Conservation (phyloP, 2,797 vertebrate genomes). For the Gambusia yucatana region DNA sequence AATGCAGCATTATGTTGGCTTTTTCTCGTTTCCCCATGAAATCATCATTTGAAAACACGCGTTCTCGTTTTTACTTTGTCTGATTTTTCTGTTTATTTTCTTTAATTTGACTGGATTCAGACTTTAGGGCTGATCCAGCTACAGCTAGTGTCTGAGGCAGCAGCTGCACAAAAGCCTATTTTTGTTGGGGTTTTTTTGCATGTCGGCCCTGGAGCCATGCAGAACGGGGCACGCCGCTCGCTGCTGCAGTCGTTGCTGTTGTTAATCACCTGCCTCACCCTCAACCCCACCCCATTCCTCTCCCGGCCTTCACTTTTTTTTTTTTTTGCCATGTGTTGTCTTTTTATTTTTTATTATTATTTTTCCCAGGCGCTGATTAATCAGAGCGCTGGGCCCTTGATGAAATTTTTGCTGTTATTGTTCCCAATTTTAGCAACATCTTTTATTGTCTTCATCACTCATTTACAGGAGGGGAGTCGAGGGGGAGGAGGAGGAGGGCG, state of each 20-base stretch:
- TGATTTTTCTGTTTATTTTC: not conserved
- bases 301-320: conserved; percentile 74
- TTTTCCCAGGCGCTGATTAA: conserved; percentile 97
- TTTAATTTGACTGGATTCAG: not conserved
- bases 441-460: conserved; percentile 99
- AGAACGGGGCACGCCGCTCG: conserved; percentile 81
- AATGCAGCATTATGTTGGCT: too few species aligned
- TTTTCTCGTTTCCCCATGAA: not conserved
- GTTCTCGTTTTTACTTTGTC: not conserved
- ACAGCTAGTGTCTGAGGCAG: conserved; percentile 60
- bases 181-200: not conserved
- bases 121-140: conserved; percentile 54
- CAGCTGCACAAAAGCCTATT: conserved; percentile 58
- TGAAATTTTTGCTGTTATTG: conserved; percentile 99
- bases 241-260: conserved; percentile 83
- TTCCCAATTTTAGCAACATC: conserved; percentile 99
- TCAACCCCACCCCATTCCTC: conserved; percentile 62
- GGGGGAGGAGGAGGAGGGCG: conserved; percentile 17
- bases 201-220: conserved; percentile 77
- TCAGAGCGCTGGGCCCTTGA: conserved; percentile 95
- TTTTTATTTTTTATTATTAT: conserved; percentile 38
- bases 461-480: conserved; percentile 86
- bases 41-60: not conserved
- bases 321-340: conserved; percentile 86
- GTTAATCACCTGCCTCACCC: conserved; percentile 90